Percentiles rank a stretch among this genome's conserved stretches.
Evolutionary conservation across 2,888 invertebrate genomes (phyloP).

Genomic region (Dichetophora obliterata): DNA sequence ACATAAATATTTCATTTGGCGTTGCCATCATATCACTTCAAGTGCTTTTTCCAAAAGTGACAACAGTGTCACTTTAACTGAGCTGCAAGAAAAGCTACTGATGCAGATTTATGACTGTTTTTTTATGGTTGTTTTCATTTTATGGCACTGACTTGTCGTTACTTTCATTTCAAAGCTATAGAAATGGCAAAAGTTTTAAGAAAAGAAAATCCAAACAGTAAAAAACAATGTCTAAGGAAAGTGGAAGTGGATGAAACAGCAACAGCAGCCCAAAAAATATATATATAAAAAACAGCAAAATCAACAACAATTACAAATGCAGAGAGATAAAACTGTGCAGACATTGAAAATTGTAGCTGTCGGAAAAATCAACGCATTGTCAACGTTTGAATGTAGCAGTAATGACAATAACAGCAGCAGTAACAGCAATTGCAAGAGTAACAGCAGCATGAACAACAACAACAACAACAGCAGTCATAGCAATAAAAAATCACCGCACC

Average conservation of each 20-base stretch:
- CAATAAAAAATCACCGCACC: not conserved
- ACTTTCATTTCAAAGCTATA: too few relatives aligned
- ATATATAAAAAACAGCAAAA: too few relatives aligned
- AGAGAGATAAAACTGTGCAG: too few relatives aligned
- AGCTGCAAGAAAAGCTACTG: too few relatives aligned
- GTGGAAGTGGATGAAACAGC: conserved; percentile 21
- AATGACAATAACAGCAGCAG: not conserved
- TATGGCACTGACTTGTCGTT: too few relatives aligned
- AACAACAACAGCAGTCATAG: not conserved
- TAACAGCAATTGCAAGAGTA: not conserved
- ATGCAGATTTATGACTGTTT: too few relatives aligned
- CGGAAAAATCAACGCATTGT: conserved; percentile 24
- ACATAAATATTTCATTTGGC: too few relatives aligned
- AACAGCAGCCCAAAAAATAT: not conserved
- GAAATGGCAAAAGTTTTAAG: conserved; percentile 3
- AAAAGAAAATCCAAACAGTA: conserved; percentile 5
- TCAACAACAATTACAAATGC: too few relatives aligned
- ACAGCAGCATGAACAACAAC: not conserved
- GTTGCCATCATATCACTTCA: too few relatives aligned
- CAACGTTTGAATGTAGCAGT: not conserved
- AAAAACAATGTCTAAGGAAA: conserved; percentile 38
- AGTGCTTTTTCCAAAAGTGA: too few relatives aligned
- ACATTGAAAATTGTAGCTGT: not conserved
- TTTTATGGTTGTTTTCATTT: too few relatives aligned
- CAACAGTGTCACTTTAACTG: too few relatives aligned